phyloP scores from a whole-genome alignment of 2,113 vertebrate species.

The Spea multiplicata region DNA sequence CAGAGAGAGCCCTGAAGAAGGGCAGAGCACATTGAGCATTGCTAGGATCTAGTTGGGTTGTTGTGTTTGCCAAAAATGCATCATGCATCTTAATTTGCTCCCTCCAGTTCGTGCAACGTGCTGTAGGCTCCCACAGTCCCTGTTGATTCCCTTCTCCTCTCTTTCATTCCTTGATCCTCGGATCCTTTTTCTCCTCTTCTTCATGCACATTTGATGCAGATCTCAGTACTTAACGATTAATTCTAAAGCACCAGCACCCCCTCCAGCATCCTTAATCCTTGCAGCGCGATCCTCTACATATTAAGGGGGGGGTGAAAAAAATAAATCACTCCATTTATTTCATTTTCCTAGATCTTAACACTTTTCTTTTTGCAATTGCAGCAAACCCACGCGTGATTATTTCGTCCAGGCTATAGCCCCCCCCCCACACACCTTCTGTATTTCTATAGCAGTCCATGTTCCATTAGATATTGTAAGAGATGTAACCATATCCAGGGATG shows the following conservation, averaged over 20 bases:
- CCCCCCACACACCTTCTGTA: not conserved
- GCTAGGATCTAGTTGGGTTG: constrained; percentile 60
- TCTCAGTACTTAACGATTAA: constrained; percentile 14
- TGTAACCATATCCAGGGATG: constrained; percentile 19
- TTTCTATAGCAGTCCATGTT: not conserved
- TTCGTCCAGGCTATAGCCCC: not conserved
- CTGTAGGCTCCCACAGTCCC: constrained; percentile 18
- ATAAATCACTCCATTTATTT: not conserved
- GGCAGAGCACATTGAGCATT: constrained; percentile 63
- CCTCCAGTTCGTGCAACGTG: constrained; percentile 48
- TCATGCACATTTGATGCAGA: constrained; percentile 35
- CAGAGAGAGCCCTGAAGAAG: constrained; percentile 51
- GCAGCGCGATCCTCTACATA: not conserved
- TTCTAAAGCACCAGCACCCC: constrained; percentile 2
- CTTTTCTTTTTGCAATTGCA: not conserved
- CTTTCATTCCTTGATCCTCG: constrained; percentile 1
- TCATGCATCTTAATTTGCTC: constrained; percentile 71
- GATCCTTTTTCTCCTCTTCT: not conserved
- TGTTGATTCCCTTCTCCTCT: not conserved
- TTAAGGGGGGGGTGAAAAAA: not conserved
- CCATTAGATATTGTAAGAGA: not conserved
- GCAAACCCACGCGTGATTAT: not conserved
- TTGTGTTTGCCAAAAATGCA: constrained; percentile 67
- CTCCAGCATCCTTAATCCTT: constrained; percentile 4
- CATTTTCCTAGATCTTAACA: not conserved